Evolutionary conservation across 2,888 invertebrate genomes (phyloP), one percentile per base, ranked within the genome.

Genomic region (Sinodicranocentrus sp.): DNA sequence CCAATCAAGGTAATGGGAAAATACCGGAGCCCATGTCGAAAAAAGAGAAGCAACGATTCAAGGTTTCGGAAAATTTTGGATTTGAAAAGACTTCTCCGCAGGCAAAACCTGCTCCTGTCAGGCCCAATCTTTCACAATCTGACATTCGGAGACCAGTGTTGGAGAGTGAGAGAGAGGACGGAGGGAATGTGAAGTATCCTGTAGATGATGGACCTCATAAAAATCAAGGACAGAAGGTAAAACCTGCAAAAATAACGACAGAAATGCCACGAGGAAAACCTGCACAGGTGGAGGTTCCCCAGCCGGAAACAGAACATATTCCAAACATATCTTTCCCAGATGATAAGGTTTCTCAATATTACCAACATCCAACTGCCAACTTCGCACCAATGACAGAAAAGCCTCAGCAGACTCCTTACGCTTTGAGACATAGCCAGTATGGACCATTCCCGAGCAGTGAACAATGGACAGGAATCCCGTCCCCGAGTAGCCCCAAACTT

Each of bases 401-500:
- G 1, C 28, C 61, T 15, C 0, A 6, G 1, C 2, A 6, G 0
- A 0, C 33, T 5, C 6, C 59, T 0, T 28, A 13, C 15, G 82
- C 63, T 8, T 17, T 82, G 26, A 43, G 15, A 54, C 63, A 28
- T 39, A 82, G 76, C 61, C 75, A 70, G n/a, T 82, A 28, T 43
- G 82, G 82, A 13, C 61, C 82, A 1, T 82, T 82, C 71, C 82
- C 82, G 1, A 82, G 82, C 23, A 63, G 71, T 1, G 82, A 82
- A 19, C 76, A 82, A n/a, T 82, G 82, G 82, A 71, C 76, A 1
- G 82, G 82, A 17, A 82, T 82, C 59, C 82, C 82, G 6, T 70
- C 82, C 13, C 54, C 61, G 10, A 82, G 71, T 44, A 76, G 76
- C n/a, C 82, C 82, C 1, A 63, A 19, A 33, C 65, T 76, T 21